Percentiles rank a stretch among this genome's conserved stretches.
phyloP scores from a whole-genome alignment of 2,113 vertebrate species.

The Callipepla squamata region DNA sequence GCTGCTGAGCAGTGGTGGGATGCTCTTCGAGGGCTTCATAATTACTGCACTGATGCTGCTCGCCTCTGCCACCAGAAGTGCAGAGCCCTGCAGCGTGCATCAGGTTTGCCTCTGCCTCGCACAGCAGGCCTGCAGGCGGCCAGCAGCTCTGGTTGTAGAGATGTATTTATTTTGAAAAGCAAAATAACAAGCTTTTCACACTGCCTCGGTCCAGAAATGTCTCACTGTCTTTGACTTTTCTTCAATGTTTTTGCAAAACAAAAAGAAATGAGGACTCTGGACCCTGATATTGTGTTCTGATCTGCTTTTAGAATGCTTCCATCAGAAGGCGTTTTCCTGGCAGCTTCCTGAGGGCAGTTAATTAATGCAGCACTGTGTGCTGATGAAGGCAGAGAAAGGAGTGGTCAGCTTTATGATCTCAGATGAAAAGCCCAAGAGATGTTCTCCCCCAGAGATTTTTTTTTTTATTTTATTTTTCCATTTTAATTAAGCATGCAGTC shows the following conservation, averaged over 20 bases:
- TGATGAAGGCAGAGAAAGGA: background rate
- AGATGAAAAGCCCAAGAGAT: background rate
- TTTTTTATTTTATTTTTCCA: too few relatives aligned
- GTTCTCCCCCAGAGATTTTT: background rate
- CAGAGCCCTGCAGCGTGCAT: rapidly evolving
- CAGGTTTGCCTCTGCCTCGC: background rate
- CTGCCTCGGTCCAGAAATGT: background rate
- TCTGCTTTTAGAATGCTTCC: background rate
- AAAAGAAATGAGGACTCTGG: background rate
- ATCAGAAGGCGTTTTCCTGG: background rate
- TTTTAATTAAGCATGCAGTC: background rate
- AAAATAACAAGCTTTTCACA: background rate
- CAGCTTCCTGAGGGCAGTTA: background rate
- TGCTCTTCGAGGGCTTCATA: background rate
- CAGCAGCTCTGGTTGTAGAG: background rate
- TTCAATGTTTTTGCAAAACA: background rate
- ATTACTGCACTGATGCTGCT: rapidly evolving
- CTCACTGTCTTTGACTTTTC: background rate
- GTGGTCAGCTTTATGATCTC: background rate
- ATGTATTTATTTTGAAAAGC: background rate
- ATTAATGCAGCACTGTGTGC: background rate
- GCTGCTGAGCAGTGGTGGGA: background rate
- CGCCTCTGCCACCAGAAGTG: rapidly evolving
- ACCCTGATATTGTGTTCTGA: background rate
- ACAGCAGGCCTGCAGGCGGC: rapidly evolving